Conservation (phyloP, 2,888 invertebrate species). For the Hyppa rectilinea region DNA sequence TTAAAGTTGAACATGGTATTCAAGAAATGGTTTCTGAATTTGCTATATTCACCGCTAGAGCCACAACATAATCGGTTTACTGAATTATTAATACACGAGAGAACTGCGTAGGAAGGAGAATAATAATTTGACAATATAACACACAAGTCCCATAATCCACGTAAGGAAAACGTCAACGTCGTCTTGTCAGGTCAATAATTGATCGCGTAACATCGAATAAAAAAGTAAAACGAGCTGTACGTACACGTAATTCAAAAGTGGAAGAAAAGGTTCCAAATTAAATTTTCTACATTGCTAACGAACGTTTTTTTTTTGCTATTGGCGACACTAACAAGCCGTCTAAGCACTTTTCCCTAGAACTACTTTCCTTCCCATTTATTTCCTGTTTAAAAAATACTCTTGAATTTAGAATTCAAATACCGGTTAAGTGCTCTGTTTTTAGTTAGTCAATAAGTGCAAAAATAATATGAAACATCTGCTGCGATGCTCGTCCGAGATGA, state of each 20-base stretch:
- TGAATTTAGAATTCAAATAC: neutral
- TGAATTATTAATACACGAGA: conserved; percentile 35
- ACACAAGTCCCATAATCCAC: neutral
- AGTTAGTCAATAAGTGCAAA: neutral
- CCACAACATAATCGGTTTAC: conserved; percentile 27
- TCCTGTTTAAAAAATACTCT: neutral
- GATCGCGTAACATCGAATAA: neutral
- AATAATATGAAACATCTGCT: neutral
- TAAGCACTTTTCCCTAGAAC: neutral
- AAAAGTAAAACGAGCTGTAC: conserved; percentile 19
- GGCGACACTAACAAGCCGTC: conserved; percentile 7
- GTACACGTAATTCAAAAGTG: neutral
- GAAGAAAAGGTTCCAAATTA: conserved; percentile 31
- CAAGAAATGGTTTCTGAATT: conserved; percentile 21
- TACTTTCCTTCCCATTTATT: conserved; percentile 8
- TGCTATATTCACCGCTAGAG: conserved; percentile 7
- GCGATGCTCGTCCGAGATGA: neutral
- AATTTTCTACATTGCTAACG: conserved; percentile 9
- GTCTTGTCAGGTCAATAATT: neutral
- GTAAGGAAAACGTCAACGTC: conserved; percentile 2
- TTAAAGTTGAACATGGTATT: conserved; percentile 28
- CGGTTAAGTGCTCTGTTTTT: neutral
- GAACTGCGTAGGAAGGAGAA: neutral
- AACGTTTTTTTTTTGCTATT: conserved; percentile 19
- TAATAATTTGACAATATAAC: neutral